Conservation (phyloP, 1,140 invertebrate species). For the Odontomachus brunneus region DNA sequence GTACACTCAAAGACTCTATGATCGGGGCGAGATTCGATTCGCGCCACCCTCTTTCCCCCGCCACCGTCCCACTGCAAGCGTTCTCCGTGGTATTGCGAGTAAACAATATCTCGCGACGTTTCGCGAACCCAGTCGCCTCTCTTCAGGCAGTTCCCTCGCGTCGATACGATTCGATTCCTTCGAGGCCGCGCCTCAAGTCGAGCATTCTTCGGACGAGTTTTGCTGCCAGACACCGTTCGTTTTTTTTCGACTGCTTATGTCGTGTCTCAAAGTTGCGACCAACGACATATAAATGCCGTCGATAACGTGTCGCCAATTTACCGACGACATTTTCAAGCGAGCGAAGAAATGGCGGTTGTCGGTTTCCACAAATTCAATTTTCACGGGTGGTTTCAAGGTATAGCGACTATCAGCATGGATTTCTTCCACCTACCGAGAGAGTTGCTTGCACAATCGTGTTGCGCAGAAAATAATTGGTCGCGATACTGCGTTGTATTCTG, state of each 20-base stretch:
- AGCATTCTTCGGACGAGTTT: constrained; percentile 32
- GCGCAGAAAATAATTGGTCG: too few relatives aligned
- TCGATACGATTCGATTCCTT: constrained; percentile 43
- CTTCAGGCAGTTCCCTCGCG: constrained; percentile 26
- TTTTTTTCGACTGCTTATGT: constrained; percentile 23
- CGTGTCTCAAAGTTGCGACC: not conserved
- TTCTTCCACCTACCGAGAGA: not conserved
- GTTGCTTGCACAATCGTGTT: too few relatives aligned
- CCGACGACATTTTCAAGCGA: not conserved
- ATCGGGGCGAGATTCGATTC: constrained; percentile 64
- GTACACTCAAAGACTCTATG: constrained; percentile 71
- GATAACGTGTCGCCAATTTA: constrained; percentile 24
- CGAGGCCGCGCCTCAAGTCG: constrained; percentile 10
- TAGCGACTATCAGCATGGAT: too few relatives aligned
- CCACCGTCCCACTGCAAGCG: constrained; percentile 15
- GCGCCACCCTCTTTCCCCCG: not conserved
- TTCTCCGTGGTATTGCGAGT: constrained; percentile 52
- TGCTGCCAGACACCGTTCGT: not conserved
- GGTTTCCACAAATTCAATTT: not conserved
- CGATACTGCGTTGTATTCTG: too few relatives aligned
- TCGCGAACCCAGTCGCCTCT: constrained; percentile 20
- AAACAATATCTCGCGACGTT: constrained; percentile 61
- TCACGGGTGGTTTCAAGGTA: too few relatives aligned
- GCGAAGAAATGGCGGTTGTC: not conserved
- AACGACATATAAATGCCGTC: not conserved